Conservation (phyloP, 2,797 vertebrate genomes). For the Parauchenoglanis punctatus region DNA sequence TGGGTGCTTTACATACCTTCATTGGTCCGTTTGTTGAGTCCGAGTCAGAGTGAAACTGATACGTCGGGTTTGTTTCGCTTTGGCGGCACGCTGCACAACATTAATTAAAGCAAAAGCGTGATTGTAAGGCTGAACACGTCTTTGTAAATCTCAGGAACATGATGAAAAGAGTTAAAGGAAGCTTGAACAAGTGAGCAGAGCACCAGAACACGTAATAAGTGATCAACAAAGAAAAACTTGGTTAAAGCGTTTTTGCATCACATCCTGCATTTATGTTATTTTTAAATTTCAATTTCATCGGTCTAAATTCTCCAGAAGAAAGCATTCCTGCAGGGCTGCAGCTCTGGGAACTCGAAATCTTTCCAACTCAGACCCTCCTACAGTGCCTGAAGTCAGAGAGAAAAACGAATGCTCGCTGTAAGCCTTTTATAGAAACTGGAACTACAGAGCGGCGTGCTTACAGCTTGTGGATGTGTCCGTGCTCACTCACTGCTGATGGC, state of each 20-base stretch:
- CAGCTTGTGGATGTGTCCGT: no score
- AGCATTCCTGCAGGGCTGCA: not conserved
- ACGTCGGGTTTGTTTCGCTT: not conserved
- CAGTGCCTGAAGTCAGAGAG: not conserved
- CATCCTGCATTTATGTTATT: no score
- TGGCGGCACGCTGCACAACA: not conserved
- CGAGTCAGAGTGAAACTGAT: not conserved
- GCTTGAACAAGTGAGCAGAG: not conserved
- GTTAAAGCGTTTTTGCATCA: not conserved
- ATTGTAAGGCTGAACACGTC: not conserved
- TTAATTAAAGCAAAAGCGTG: not conserved
- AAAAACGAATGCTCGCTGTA: no score
- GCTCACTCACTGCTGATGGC: no score
- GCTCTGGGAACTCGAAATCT: not conserved
- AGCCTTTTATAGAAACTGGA: no score
- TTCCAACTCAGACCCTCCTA: not conserved
- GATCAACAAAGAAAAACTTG: not conserved
- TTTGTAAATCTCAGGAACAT: not conserved
- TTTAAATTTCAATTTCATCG: no score
- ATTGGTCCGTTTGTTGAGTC: not conserved
- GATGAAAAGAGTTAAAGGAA: not conserved
- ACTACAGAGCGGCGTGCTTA: no score
- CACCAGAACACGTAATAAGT: not conserved
- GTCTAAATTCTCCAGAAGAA: no score
- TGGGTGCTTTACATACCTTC: not conserved